Base-by-base conservation (phyloP, 2,888 invertebrate genomes). In the Gymnoscelis rufifasciata region DNA sequence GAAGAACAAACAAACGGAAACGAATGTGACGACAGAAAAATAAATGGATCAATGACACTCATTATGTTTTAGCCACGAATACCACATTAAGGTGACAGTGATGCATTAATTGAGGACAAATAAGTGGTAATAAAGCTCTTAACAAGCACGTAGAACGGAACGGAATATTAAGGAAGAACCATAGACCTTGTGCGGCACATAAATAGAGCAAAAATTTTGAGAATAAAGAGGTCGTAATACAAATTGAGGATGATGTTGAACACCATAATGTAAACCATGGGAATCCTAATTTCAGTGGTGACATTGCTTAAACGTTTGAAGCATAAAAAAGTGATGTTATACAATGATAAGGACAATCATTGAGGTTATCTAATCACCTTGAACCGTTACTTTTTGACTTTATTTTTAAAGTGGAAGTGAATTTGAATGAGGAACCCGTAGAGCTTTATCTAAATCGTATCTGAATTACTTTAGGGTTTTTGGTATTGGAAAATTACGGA, bases 351-450 rank as follows among this genome's bases (percentile, higher is more conserved):
- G 71, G 72, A 74, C 68, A 78, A 80, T 79, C 82, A 61, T 57
- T 74, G 73, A 86, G 86, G 87, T 79, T 78, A 84, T 83, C 83
- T 71, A 50, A 52, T 59, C 64, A 57, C 84, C 87, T 84, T 86
- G 82, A 84, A 84, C 83, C 66, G 62, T 62, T 62, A 68, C 67
- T 73, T 80, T 68, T 79, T 73, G 67, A 68, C 70, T 63, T 68
- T 71, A 74, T 70, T 71, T 74, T 70, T 69, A 66, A 72, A 66
- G 69, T 59, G 62, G 62, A 71, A 73, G 74, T 68, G 68, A 62
- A 78, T 74, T 71, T 68, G 74, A 75, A 80, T 73, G 64, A 63
- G 61, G 57, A 62, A 68, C 68, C 67, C 68, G 69, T 71, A 69
- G 66, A 51, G 60, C 50, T 64, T 70, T 71, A 77, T 74, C 70